Evolutionary conservation across 2,888 invertebrate species (phyloP).

Genomic region (Dryobota labecula): DNA sequence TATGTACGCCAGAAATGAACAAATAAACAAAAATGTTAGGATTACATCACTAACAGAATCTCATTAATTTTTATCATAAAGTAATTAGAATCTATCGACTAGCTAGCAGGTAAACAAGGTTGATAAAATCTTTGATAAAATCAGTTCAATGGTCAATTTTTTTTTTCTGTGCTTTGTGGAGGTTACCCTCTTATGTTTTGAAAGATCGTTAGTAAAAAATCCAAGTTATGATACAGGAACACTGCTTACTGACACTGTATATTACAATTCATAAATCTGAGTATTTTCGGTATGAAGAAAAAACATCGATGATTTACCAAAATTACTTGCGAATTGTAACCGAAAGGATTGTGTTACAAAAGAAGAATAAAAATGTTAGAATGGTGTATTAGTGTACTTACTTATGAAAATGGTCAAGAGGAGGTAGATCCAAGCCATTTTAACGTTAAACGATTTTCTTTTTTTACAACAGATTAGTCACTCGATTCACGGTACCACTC

Average conservation of each 20-base stretch:
- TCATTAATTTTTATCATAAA: not conserved
- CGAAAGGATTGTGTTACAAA: not conserved
- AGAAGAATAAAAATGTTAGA: no score
- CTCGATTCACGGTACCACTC: slow-evolving; percentile 7
- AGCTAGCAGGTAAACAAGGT: not conserved
- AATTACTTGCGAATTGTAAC: slow-evolving; percentile 1
- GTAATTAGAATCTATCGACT: not conserved
- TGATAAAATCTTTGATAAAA: not conserved
- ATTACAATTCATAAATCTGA: not conserved
- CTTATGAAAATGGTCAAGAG: slow-evolving; percentile 40
- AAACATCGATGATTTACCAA: slow-evolving; percentile 1
- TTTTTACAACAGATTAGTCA: not conserved
- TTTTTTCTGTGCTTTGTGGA: not conserved
- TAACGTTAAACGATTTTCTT: not conserved
- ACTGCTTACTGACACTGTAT: not conserved
- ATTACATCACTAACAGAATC: not conserved
- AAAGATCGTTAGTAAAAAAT: not conserved
- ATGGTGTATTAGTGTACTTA: slow-evolving; percentile 40
- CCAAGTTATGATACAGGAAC: not conserved
- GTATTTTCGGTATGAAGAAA: not conserved
- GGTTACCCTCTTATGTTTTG: not conserved
- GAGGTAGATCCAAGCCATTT: slow-evolving; percentile 47
- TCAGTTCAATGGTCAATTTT: not conserved
- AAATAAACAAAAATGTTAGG: not conserved
- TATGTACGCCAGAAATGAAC: not conserved